These are phyloP conservation scores for Ashinkailepas kermadecensis DNA, from an alignment of 2,888 invertebrate genomes.

Conservation along the genomic window DNA sequence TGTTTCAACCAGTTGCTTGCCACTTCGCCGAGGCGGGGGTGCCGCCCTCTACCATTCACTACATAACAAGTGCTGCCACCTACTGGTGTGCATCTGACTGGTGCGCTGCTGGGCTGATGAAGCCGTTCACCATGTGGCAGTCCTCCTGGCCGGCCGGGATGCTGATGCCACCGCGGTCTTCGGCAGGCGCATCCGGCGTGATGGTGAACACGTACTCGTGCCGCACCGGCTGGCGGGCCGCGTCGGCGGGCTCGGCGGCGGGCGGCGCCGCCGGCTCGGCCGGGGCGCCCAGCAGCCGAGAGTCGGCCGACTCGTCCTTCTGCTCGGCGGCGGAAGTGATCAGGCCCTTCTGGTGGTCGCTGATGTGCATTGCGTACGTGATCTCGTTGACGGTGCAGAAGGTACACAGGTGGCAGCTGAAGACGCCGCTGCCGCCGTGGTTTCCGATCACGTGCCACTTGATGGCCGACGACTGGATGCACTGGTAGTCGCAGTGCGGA, in stretches of 20 bases:
- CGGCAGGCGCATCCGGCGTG: slow-evolving; percentile 4
- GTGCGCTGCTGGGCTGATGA: background rate
- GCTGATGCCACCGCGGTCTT: slow-evolving; percentile 21
- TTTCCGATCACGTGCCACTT: background rate
- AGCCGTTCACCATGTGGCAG: background rate
- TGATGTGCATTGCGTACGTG: background rate
- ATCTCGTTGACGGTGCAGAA: slow-evolving; percentile 22
- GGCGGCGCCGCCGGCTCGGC: background rate
- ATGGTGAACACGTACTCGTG: slow-evolving; percentile 16
- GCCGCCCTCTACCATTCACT: too few species aligned
- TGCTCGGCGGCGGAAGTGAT: background rate
- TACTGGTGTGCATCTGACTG: too few species aligned
- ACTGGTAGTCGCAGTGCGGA: slow-evolving; percentile 2
- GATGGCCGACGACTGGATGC: slow-evolving; percentile 17
- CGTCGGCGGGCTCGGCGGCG: background rate
- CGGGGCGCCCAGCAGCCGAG: background rate
- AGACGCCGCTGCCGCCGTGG: slow-evolving; percentile 8
- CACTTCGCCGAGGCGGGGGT: too few species aligned
- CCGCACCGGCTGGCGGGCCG: background rate
- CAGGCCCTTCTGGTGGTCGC: slow-evolving; percentile 13
- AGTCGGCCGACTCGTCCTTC: background rate
- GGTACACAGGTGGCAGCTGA: slow-evolving; percentile 7
- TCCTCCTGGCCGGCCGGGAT: slow-evolving; percentile 21
- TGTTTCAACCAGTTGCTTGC: too few species aligned
- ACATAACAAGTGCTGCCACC: too few species aligned